Evolutionary conservation across 2,888 invertebrate species (phyloP).

Genomic region (Meteorus colon): DNA sequence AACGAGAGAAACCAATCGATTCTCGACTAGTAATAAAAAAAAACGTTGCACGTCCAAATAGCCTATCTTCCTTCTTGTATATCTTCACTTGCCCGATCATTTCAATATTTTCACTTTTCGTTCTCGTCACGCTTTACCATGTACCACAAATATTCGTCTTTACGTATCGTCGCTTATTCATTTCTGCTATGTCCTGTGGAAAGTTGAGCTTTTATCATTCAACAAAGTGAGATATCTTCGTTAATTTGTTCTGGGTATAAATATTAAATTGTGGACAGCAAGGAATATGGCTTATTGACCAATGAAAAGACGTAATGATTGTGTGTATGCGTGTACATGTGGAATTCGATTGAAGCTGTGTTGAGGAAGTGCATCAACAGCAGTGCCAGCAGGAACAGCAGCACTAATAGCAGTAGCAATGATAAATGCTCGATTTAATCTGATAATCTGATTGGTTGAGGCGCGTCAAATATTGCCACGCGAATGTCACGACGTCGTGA

Average conservation of each 20-base stretch:
- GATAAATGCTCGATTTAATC: constrained; percentile 58
- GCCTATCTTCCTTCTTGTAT: background rate
- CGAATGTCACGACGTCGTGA: constrained; percentile 58
- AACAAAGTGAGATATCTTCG: background rate
- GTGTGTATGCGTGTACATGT: constrained; percentile 3
- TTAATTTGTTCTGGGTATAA: constrained; percentile 12
- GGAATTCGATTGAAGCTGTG: background rate
- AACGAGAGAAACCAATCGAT: constrained; percentile 17
- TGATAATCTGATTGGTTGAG: constrained; percentile 69
- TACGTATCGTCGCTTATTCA: background rate
- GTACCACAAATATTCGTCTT: background rate
- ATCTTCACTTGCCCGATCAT: background rate
- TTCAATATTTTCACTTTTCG: constrained; percentile 14
- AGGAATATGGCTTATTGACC: background rate
- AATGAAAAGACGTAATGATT: background rate
- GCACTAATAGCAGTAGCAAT: constrained; percentile 30
- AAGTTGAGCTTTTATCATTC: background rate
- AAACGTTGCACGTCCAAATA: constrained; percentile 1
- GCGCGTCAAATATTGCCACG: constrained; percentile 68
- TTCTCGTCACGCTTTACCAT: constrained; percentile 8
- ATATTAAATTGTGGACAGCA: constrained; percentile 10
- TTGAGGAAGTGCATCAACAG: constrained; percentile 9
- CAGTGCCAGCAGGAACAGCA: background rate
- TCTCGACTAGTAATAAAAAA: constrained; percentile 12
- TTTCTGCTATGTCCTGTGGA: background rate